A percentile compares a stretch with the other conserved stretches of the same genome.
phyloP scores from a whole-genome alignment of 2,113 vertebrate species.

The Probosciger aterrimus region DNA sequence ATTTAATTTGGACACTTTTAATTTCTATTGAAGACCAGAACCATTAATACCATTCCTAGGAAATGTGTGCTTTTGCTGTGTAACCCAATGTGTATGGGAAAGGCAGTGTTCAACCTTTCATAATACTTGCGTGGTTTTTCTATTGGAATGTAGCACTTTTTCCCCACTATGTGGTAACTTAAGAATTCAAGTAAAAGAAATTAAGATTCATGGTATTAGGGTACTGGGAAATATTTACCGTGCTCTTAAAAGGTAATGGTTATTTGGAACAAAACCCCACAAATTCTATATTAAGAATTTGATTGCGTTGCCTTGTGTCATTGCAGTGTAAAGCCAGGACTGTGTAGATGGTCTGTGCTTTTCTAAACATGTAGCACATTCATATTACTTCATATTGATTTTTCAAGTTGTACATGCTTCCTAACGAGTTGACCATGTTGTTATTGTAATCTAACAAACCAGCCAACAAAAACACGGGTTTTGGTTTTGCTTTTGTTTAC shows the following conservation, averaged over 20 bases:
- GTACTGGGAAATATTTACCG: neutral
- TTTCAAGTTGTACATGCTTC: neutral
- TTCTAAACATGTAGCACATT: neutral
- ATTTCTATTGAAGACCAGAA: neutral
- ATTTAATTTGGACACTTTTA: neutral
- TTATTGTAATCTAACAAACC: neutral
- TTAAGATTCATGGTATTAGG: neutral
- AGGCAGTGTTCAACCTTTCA: neutral
- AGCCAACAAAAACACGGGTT: neutral
- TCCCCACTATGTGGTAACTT: neutral
- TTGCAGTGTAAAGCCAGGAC: neutral
- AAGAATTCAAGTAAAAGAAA: neutral
- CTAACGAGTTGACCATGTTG: neutral
- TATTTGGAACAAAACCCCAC: neutral
- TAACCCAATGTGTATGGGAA: neutral
- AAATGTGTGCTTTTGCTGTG: neutral
- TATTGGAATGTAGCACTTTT: neutral
- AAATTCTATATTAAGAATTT: neutral
- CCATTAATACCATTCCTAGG: neutral
- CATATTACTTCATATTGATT: neutral
- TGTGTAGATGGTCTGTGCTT: neutral
- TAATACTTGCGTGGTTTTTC: neutral
- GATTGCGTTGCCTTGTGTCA: neutral
- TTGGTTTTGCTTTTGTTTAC: neutral
- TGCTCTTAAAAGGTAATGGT: neutral